A percentile compares a stretch with the other conserved stretches of the same genome.
These are phyloP conservation scores for Epicauta chinensis DNA, from an alignment of 1,140 invertebrate genomes.

Conservation along the genomic window DNA sequence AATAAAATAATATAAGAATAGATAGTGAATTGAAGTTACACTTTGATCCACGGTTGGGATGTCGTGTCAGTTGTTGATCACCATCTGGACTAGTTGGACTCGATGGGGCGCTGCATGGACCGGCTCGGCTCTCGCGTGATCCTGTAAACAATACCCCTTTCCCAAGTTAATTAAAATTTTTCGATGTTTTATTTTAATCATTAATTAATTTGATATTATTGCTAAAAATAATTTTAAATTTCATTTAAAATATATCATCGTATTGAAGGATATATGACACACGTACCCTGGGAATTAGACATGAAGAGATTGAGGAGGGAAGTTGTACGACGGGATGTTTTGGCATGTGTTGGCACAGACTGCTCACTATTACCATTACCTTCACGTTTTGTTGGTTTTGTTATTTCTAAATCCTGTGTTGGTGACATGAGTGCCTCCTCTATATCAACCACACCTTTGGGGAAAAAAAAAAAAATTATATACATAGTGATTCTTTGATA, in stretches of 20 bases:
- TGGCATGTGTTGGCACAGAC: constrained; percentile 48
- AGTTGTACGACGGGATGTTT: constrained; percentile 84
- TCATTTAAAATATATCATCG: neutral
- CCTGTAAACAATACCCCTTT: constrained; percentile 44
- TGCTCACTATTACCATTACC: constrained; percentile 46
- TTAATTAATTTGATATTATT: neutral
- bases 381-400: constrained; percentile 47
- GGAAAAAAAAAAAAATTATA: constrained; percentile 14
- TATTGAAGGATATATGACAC: neutral
- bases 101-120: constrained; percentile 49
- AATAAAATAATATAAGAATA: constrained; percentile 14
- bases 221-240: neutral
- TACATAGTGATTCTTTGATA: no score
- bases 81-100: constrained; percentile 53
- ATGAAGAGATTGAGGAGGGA: constrained; percentile 91
- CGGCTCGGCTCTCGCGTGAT: constrained; percentile 41
- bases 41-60: constrained; percentile 73
- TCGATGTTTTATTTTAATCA: neutral
- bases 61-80: constrained; percentile 46
- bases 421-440: constrained; percentile 44
- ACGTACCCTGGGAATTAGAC: constrained; percentile 86
- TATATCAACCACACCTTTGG: constrained; percentile 50
- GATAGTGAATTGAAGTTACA: constrained; percentile 49
- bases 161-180: constrained; percentile 28
- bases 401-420: constrained; percentile 27